phyloP scores from a whole-genome alignment of 1,140 invertebrate genomes.

The Danaus plexippus region DNA sequence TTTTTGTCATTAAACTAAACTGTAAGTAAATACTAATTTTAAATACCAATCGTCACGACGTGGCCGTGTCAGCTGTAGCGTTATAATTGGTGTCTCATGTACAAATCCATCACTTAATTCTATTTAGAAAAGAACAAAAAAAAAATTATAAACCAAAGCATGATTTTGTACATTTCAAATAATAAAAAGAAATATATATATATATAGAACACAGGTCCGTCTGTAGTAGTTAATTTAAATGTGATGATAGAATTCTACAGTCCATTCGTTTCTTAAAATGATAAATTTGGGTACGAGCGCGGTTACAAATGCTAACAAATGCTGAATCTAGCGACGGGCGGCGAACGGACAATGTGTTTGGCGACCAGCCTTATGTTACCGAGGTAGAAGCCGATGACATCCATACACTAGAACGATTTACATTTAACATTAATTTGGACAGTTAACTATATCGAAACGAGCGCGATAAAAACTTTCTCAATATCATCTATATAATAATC shows the following conservation, averaged over 20 bases:
- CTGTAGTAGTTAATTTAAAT: constrained; percentile 52
- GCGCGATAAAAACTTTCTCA: too few species aligned
- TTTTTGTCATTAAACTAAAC: constrained; percentile 72
- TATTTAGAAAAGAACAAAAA: constrained; percentile 65
- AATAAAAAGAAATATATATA: constrained; percentile 38
- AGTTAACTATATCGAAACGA: too few species aligned
- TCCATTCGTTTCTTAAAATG: constrained; percentile 64
- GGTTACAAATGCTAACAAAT: constrained; percentile 27
- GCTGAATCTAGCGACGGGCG: constrained; percentile 19
- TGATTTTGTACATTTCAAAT: constrained; percentile 69
- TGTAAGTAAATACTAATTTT: constrained; percentile 72
- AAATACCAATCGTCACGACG: constrained; percentile 66
- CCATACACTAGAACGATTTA: too few species aligned
- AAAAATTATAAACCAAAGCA: constrained; percentile 63
- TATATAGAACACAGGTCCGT: constrained; percentile 37
- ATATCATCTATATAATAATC: too few species aligned
- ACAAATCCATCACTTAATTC: constrained; percentile 64
- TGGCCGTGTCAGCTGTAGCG: constrained; percentile 37
- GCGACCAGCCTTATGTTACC: background rate
- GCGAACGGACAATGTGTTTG: background rate
- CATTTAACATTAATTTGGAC: too few species aligned
- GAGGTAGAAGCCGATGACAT: too few species aligned
- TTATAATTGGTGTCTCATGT: constrained; percentile 49
- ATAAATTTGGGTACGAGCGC: constrained; percentile 14
- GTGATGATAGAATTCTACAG: constrained; percentile 68